Evolutionary conservation across 2,888 invertebrate genomes (phyloP), one percentile per base, ranked within the genome.

Genomic region (Scaptomyza cyrtandrae): DNA sequence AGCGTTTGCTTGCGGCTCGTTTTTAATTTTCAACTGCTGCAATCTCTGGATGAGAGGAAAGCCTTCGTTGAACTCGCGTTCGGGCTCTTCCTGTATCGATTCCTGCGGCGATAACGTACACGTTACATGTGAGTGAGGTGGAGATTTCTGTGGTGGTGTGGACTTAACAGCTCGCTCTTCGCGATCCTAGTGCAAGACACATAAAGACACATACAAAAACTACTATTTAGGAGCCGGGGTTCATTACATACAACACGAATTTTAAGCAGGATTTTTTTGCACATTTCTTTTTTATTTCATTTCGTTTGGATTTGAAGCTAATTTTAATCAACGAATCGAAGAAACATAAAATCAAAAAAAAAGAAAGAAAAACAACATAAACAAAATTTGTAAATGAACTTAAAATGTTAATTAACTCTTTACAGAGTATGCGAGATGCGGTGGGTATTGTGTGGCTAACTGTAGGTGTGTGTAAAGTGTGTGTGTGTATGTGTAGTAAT

Each of bases 31-130:
- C 49, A 96, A 93, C 71, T 96, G 92, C 27, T 96, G 93, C 67
- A 97, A 93, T 74, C 96, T 93, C 91, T 97, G 96, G 27, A 97
- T 93, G 6, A 96, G 96, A 55, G 96, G 93, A 53, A 95, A 95
- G 71, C 95, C 95, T 50, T 95, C 95, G 60, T 95, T 94, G 13
- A 95, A 93, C 91, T 95, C 95, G 13, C 94, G 93, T 90, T 94
- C 94, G 55, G 88, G 91, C 78, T 91, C 92, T 80, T 92, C 92
- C 84, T 92, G 93, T 81, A 92, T 92, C 45, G 93, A 92, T 90
- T 92, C 91, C 91, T 92, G 92, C 88, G 92, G 92, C 72, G 93
- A 93, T 78, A 94, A 94, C 69, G 94, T 92, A 87, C 94, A 94
- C 71, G 94, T 94, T 66, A 95, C 94, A 63, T 95, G 94, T 57